Evolutionary conservation across 2,888 invertebrate genomes (phyloP).

Genomic region (Tiliacea citrago): DNA sequence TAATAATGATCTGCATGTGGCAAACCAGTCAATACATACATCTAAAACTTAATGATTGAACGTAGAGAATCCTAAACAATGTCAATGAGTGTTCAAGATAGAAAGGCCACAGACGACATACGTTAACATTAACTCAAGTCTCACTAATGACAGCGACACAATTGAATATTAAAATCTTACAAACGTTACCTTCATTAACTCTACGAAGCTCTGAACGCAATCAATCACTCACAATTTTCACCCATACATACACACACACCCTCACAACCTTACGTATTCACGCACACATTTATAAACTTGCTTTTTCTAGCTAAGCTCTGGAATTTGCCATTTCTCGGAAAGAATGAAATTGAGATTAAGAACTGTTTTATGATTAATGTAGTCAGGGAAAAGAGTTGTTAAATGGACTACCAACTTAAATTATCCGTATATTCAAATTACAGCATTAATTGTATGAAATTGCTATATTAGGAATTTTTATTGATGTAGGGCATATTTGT

Average conservation of each 20-base stretch:
- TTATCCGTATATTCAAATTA: too few relatives aligned
- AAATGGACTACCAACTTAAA: too few relatives aligned
- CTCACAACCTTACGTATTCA: background rate
- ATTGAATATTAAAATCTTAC: slow-evolving; percentile 51
- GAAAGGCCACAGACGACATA: slow-evolving; percentile 6
- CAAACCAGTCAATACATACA: too few relatives aligned
- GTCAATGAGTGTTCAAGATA: too few relatives aligned
- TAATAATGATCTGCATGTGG: too few relatives aligned
- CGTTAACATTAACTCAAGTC: slow-evolving; percentile 39
- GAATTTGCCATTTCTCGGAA: background rate
- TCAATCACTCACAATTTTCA: slow-evolving; percentile 49
- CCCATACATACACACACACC: background rate
- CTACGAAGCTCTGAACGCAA: slow-evolving; percentile 43
- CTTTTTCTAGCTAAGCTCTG: background rate
- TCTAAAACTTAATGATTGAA: too few relatives aligned
- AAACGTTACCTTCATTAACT: slow-evolving; percentile 49
- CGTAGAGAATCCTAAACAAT: too few relatives aligned
- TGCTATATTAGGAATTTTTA: too few relatives aligned
- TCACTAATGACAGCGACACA: slow-evolving; percentile 40
- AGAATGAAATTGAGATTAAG: background rate
- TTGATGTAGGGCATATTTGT: too few relatives aligned
- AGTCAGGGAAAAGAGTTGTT: too few relatives aligned
- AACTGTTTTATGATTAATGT: background rate
- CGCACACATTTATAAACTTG: background rate
- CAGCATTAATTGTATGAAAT: too few relatives aligned